Evolutionary conservation across 2,113 vertebrate species (phyloP).

Genomic region (Cinclus cinclus): DNA sequence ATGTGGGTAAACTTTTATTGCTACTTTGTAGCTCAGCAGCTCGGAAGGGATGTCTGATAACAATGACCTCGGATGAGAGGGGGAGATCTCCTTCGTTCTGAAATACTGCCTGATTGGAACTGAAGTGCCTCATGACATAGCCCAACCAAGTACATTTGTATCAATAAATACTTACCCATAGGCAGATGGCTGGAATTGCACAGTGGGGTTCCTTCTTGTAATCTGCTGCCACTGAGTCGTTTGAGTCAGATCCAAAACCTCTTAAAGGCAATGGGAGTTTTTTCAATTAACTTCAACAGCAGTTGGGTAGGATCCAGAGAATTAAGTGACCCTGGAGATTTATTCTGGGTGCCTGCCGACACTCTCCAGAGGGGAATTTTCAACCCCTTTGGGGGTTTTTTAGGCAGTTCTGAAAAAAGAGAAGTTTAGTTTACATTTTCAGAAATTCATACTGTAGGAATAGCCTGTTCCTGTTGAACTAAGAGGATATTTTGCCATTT

Average conservation of each 20-base stretch:
- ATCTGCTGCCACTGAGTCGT: neutral
- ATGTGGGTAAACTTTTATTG: neutral
- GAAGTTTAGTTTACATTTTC: neutral
- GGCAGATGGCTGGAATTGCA: conserved; percentile 32
- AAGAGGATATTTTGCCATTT: neutral
- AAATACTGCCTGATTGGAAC: neutral
- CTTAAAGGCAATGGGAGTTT: conserved; percentile 6
- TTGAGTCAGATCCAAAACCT: conserved; percentile 35
- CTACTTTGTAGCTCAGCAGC: neutral
- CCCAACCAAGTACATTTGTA: neutral
- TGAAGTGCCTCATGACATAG: neutral
- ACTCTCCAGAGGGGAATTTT: neutral
- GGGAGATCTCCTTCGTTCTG: neutral
- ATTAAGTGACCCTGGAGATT: neutral
- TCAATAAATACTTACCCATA: conserved; percentile 19
- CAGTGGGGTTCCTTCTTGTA: conserved; percentile 19
- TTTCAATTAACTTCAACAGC: conserved; percentile 41
- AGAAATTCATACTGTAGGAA: neutral
- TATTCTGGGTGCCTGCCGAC: neutral
- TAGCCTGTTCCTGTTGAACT: neutral
- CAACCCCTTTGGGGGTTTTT: neutral
- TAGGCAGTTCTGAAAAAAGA: neutral
- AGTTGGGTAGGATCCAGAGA: conserved; percentile 5
- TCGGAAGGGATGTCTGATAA: neutral
- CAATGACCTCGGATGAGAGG: neutral